phyloP scores from a whole-genome alignment of 2,888 invertebrate species.

The Melanchra persicariae region DNA sequence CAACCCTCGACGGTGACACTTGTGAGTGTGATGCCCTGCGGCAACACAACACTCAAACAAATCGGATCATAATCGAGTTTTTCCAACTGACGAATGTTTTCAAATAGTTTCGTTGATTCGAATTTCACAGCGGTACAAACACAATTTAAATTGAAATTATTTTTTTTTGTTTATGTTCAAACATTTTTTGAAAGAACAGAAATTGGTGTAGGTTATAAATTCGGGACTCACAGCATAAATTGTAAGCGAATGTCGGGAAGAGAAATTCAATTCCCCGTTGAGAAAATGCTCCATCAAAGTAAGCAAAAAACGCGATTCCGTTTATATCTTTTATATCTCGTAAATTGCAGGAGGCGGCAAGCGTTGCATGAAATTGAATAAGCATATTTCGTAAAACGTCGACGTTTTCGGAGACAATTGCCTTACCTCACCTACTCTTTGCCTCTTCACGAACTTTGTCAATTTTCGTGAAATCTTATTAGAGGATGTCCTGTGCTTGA shows the following conservation, averaged over 20 bases:
- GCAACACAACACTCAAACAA: conserved; percentile 87
- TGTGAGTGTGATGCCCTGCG: conserved; percentile 87
- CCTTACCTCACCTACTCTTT: conserved; percentile 90
- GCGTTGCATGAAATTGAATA: conserved; percentile 91
- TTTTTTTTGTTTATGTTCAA: conserved; percentile 47
- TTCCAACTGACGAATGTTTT: conserved; percentile 84
- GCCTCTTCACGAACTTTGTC: conserved; percentile 90
- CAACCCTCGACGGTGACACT: conserved; percentile 90
- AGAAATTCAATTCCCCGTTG: conserved; percentile 90
- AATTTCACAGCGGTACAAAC: conserved; percentile 35
- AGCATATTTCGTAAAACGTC: conserved; percentile 91
- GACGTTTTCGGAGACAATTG: conserved; percentile 91
- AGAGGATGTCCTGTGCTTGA: conserved; percentile 83
- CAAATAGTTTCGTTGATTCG: conserved; percentile 65
- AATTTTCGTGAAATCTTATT: conserved; percentile 90
- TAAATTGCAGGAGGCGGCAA: conserved; percentile 91
- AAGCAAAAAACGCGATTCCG: conserved; percentile 91
- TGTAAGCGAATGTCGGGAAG: conserved; percentile 85
- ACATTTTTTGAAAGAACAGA: conserved; percentile 55
- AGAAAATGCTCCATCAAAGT: conserved; percentile 90
- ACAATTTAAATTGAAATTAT: conserved; percentile 61
- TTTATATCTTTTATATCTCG: conserved; percentile 91
- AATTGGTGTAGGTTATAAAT: conserved; percentile 77
- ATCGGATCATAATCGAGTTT: conserved; percentile 89
- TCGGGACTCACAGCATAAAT: conserved; percentile 81